Percentiles rank a stretch among this genome's conserved stretches.
phyloP scores from a whole-genome alignment of 2,888 invertebrate genomes.

The Romanomermis culicivorax region DNA sequence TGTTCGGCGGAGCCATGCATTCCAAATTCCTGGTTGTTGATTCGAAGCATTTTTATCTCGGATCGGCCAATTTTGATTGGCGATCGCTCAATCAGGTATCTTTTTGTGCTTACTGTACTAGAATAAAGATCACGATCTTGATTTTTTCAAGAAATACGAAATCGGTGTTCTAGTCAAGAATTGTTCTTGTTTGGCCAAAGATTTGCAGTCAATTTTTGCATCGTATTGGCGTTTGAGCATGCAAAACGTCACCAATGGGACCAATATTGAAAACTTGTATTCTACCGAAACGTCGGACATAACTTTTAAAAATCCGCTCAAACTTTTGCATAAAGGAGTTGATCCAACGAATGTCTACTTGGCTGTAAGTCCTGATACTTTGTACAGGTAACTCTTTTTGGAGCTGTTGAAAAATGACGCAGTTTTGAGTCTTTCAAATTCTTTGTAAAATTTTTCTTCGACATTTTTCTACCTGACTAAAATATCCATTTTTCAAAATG shows the following conservation, averaged over 20 bases:
- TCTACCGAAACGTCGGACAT: too few relatives aligned
- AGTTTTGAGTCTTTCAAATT: too few relatives aligned
- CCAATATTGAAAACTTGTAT: too few relatives aligned
- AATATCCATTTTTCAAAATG: too few relatives aligned
- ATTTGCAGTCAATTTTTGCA: slow-evolving; percentile 70
- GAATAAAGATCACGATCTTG: neutral
- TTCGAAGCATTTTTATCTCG: slow-evolving; percentile 64
- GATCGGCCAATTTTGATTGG: slow-evolving; percentile 94
- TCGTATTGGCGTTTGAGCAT: slow-evolving; percentile 49
- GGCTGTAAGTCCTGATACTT: too few relatives aligned
- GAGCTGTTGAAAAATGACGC: too few relatives aligned
- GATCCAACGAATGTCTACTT: slow-evolving; percentile 1
- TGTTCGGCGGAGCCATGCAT: slow-evolving; percentile 52
- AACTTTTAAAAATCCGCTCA: too few relatives aligned
- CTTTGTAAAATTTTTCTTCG: too few relatives aligned
- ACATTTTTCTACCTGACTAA: too few relatives aligned
- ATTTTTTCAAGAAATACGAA: slow-evolving; percentile 37
- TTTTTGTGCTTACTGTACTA: neutral
- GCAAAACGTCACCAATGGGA: slow-evolving; percentile 10
- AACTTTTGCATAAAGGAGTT: too few relatives aligned
- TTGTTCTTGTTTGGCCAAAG: slow-evolving; percentile 59
- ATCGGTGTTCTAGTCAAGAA: slow-evolving; percentile 58
- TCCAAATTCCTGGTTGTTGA: slow-evolving; percentile 87
- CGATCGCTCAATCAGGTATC: slow-evolving; percentile 66
- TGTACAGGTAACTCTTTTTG: too few relatives aligned